Conservation (phyloP, 2,888 invertebrate genomes). For the Trimorus sp. region DNA sequence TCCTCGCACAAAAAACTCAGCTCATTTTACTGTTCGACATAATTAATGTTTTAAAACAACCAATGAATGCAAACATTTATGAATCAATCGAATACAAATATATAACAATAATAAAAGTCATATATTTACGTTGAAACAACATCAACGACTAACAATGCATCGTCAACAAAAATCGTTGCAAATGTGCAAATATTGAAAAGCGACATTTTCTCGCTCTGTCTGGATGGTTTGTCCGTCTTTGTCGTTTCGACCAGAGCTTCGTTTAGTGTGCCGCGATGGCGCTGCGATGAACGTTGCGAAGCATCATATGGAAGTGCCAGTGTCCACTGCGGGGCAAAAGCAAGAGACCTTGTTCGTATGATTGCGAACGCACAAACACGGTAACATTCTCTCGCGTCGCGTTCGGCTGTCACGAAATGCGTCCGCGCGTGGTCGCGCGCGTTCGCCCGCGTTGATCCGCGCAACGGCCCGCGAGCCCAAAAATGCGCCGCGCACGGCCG, state of each 20-base stretch:
- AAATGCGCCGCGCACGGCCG: conserved; percentile 48
- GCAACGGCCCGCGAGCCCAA: conserved; percentile 9
- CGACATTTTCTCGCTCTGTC: neutral
- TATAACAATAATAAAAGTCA: no score
- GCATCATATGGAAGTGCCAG: conserved; percentile 37
- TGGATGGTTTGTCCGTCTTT: neutral
- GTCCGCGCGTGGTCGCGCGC: conserved; percentile 5
- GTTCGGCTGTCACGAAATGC: conserved; percentile 31
- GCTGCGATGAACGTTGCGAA: conserved; percentile 14
- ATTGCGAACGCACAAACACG: conserved; percentile 30
- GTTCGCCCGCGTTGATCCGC: neutral
- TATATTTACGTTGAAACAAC: no score
- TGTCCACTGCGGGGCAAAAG: conserved; percentile 15
- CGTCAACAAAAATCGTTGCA: no score
- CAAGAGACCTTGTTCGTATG: conserved; percentile 33
- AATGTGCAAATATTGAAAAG: neutral
- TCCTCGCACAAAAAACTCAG: no score
- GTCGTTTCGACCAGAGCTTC: conserved; percentile 2
- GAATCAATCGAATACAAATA: no score
- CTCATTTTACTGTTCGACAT: no score
- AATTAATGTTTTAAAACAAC: no score
- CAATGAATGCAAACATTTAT: no score
- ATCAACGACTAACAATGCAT: no score
- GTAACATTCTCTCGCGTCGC: conserved; percentile 25
- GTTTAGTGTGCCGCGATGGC: conserved; percentile 15